phyloP scores from a whole-genome alignment of 2,113 vertebrate genomes.

The Peromyscus polionotus region DNA sequence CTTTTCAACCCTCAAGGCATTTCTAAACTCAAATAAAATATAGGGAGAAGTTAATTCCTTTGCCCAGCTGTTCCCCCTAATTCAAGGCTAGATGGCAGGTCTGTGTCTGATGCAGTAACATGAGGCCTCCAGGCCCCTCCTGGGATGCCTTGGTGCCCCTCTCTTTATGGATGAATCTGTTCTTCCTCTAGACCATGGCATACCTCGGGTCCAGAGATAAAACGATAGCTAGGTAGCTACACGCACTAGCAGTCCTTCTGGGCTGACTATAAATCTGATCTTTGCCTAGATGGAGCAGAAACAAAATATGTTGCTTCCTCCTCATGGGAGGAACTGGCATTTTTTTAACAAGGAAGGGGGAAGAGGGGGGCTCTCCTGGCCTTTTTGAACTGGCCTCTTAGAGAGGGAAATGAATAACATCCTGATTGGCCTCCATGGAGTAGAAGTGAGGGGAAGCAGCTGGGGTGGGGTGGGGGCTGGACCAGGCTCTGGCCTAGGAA shows the following conservation, averaged over 20 bases:
- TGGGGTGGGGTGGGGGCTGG: not conserved
- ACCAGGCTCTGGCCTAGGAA: not conserved
- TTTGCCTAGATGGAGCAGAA: constrained; percentile 78
- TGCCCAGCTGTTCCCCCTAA: constrained; percentile 81
- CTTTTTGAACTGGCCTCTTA: constrained; percentile 71
- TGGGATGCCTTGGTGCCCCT: not conserved
- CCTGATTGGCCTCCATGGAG: constrained; percentile 70
- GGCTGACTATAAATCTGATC: constrained; percentile 74
- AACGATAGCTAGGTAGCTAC: constrained; percentile 14
- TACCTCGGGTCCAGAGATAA: constrained; percentile 64
- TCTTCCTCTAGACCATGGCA: constrained; percentile 77
- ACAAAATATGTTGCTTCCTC: constrained; percentile 74
- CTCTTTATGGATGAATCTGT: constrained; percentile 74
- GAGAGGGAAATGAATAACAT: constrained; percentile 68
- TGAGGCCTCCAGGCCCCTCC: constrained; percentile 71
- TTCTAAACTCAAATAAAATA: constrained; percentile 79
- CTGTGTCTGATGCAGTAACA: constrained; percentile 77
- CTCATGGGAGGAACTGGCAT: constrained; percentile 78
- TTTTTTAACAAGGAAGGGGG: constrained; percentile 28
- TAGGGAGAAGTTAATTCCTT: constrained; percentile 85
- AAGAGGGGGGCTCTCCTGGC: not conserved
- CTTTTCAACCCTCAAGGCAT: constrained; percentile 76
- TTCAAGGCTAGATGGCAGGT: constrained; percentile 85
- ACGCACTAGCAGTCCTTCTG: not conserved
- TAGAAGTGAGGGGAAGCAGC: not conserved